Conservation (phyloP, 1,140 invertebrate species). For the Procambarus clarkii region DNA sequence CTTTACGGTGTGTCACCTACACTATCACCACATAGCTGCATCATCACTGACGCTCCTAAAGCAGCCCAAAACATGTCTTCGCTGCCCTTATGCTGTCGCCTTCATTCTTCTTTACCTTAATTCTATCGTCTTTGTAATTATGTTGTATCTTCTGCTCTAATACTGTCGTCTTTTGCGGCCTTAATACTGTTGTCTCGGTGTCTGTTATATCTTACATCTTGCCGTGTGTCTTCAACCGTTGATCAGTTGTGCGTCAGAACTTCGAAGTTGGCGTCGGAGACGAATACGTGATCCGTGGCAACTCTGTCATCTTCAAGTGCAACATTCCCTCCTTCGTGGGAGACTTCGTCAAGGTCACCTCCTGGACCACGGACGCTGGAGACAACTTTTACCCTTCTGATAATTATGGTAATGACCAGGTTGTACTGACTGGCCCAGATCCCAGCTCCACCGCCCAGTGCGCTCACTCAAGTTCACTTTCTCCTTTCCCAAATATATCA, state of each 20-base stretch:
- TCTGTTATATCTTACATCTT: background rate
- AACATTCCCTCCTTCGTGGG: slow-evolving; percentile 93
- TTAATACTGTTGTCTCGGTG: too few relatives aligned
- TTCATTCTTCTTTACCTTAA: too few relatives aligned
- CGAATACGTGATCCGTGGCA: slow-evolving; percentile 91
- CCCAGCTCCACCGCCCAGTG: too few relatives aligned
- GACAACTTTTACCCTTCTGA: slow-evolving; percentile 14
- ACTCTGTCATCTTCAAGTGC: slow-evolving; percentile 93
- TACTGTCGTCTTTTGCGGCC: slow-evolving; percentile 71
- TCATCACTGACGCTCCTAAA: too few relatives aligned
- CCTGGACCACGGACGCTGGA: slow-evolving; percentile 88
- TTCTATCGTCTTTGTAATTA: background rate
- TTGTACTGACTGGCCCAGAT: background rate
- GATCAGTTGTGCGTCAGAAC: slow-evolving; percentile 87
- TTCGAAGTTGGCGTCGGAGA: slow-evolving; percentile 87
- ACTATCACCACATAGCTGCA: too few relatives aligned
- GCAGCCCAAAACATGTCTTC: too few relatives aligned
- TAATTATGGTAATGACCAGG: slow-evolving; percentile 36
- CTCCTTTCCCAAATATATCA: background rate
- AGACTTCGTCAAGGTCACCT: slow-evolving; percentile 91
- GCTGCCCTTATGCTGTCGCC: too few relatives aligned
- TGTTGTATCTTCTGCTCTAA: background rate
- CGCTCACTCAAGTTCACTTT: background rate
- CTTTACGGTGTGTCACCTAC: too few relatives aligned
- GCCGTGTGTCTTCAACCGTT: background rate